Evolutionary conservation across 2,888 invertebrate species (phyloP).

Genomic region (Leptopilina syphax): DNA sequence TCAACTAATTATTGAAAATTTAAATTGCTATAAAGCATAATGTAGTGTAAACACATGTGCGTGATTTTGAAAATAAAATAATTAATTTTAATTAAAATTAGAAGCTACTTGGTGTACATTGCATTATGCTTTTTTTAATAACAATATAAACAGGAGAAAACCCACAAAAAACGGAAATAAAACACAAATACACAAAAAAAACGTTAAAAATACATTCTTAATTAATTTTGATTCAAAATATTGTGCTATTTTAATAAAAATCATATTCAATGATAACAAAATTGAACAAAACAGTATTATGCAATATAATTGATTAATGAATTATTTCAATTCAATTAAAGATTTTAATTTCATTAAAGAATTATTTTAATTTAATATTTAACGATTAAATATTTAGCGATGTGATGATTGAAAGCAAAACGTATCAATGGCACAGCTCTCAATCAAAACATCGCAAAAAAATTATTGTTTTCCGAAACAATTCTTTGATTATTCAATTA

Average conservation of each 20-base stretch:
- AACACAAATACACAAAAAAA: neutral
- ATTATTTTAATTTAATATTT: neutral
- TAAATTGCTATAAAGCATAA: neutral
- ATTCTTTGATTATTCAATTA: neutral
- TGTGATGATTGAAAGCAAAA: conserved; percentile 4
- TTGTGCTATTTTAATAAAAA: neutral
- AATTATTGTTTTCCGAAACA: neutral
- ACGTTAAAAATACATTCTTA: neutral
- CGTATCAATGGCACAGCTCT: conserved; percentile 25
- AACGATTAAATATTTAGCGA: neutral
- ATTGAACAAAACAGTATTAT: too few species aligned
- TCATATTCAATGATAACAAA: too few species aligned
- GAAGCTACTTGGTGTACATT: conserved; percentile 8
- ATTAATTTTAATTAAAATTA: conserved; percentile 4
- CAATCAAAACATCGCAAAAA: conserved; percentile 18
- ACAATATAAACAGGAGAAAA: conserved; percentile 1
- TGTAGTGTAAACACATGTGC: conserved; percentile 10
- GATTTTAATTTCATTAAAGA: too few species aligned
- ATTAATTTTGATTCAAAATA: conserved; percentile 27
- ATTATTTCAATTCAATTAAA: too few species aligned
- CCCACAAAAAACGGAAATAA: neutral
- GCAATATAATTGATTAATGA: too few species aligned
- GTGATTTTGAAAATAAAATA: neutral
- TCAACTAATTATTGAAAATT: neutral
- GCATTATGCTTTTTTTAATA: neutral